phyloP scores from a whole-genome alignment of 2,797 vertebrate genomes.

The Crenuchus spilurus region DNA sequence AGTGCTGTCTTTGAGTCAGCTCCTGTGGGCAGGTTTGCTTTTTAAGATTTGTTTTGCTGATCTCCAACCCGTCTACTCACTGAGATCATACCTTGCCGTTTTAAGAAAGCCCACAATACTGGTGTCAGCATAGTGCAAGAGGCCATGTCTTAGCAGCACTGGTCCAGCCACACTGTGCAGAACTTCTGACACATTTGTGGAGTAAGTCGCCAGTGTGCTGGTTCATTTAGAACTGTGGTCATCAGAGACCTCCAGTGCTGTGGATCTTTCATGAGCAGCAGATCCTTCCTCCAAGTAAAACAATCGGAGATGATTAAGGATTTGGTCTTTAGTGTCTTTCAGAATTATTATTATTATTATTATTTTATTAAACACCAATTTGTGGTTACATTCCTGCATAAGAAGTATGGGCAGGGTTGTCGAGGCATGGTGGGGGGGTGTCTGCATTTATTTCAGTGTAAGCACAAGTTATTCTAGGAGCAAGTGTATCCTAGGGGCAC shows the following conservation, averaged over 20 bases:
- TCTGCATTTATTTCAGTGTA: constrained; percentile 25
- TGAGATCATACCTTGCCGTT: constrained; percentile 16
- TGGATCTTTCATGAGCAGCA: neutral
- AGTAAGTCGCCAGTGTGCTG: constrained; percentile 30
- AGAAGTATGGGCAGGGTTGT: constrained; percentile 1
- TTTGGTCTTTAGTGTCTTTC: neutral
- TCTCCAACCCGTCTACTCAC: constrained; percentile 4
- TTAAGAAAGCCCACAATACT: constrained; percentile 40
- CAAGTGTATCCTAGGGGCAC: constrained; percentile 46
- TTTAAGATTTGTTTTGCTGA: neutral
- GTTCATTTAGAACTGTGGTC: constrained; percentile 25
- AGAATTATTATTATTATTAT: neutral
- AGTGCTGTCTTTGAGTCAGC: constrained; percentile 13
- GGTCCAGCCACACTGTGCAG: constrained; percentile 15
- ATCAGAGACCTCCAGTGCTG: constrained; percentile 20
- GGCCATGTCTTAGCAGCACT: constrained; percentile 2
- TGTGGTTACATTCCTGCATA: constrained; percentile 27
- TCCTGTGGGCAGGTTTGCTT: neutral
- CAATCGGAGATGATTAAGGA: neutral
- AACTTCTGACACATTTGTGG: neutral
- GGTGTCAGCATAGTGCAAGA: constrained; percentile 37
- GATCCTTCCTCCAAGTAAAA: constrained; percentile 1
- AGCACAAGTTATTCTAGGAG: constrained; percentile 40
- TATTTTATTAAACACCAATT: constrained; percentile 19
- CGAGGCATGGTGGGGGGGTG: neutral